Evolutionary conservation across 2,797 vertebrate species (phyloP).

Genomic region (Neopelma chrysocephalum): DNA sequence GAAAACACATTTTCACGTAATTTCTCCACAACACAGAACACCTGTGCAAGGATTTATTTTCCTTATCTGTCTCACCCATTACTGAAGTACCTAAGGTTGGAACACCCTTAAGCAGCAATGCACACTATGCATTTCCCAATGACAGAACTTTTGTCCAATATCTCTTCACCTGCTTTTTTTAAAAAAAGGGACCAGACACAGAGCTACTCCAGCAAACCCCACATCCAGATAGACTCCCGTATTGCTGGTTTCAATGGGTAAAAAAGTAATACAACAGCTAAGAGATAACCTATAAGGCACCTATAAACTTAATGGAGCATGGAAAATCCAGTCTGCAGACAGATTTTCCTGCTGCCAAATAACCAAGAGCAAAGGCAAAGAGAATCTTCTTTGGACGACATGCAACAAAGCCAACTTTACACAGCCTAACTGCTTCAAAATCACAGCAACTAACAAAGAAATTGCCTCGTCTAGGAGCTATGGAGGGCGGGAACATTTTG

Average conservation of each 20-base stretch:
- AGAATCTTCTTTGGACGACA: not conserved
- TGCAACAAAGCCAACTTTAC: not conserved
- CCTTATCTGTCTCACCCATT: not conserved
- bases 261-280: not conserved
- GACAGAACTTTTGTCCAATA: not conserved
- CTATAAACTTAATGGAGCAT: not conserved
- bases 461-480: not conserved
- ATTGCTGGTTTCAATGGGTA: not conserved
- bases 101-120: not conserved
- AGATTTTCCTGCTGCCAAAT: not conserved
- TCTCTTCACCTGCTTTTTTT: not conserved
- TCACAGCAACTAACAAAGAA: constrained; percentile 13
- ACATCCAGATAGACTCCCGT: not conserved
- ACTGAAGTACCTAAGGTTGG: not conserved
- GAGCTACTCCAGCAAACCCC: not conserved
- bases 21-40: not conserved
- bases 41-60: not conserved
- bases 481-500: constrained; percentile 8
- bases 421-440: not conserved
- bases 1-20: not conserved
- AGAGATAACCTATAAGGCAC: not conserved
- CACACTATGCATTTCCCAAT: not conserved
- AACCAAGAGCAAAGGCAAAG: not conserved
- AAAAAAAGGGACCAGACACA: not conserved
- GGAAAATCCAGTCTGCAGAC: not conserved